Base-by-base conservation (phyloP, 2,888 invertebrate species). In the Dorcus parallelipipedus region DNA sequence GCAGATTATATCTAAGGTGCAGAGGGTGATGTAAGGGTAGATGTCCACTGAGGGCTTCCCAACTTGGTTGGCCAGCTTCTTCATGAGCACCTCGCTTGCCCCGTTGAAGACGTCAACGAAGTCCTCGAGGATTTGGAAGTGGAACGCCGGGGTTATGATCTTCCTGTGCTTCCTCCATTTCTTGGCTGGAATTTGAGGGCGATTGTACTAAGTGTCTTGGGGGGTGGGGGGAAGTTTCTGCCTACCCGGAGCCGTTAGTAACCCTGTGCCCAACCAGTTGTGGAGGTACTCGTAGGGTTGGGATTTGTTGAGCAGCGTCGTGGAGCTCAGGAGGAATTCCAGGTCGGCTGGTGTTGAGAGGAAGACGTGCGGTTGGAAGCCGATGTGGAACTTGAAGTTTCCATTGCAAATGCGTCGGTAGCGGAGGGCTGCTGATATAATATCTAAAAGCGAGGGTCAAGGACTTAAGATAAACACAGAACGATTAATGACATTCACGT, bases 91-190 rank as follows among this genome's bases (percentile, higher is more conserved):
- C 39, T 76, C 74, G 38, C 83, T 80, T 62, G 88, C 86, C 56
- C 83, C 83, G 67, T 87, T 83, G 69, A 90, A 88, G 0, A 87
- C 82, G 6, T 84, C 83, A 9, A 88, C 72, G 72, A 88, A 89
- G 64, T 86, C 84, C 68, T 87, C 84, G 51, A 90, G 74, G 56
- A 89, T 88, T 69, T 85, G 86, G 70, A 89, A 89, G 73, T 90
- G 90, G 74, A 89, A 90, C 0, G 89, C 84, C 1, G 89, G 89
- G 0, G 89, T 89, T 50, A 90, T 76, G 62, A 90, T 82, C 71
- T 87, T 88, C 10, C 90, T 80, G 63, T 87, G 82, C 0, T 74
- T 75, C 63, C 81, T 81, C 90, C 90, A 90, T 73, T 81, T 82
- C 7, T 33, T 33, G 26, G 26, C 26, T 33, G 6, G 26, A 33